A percentile compares a stretch with the other conserved stretches of the same genome.
These are phyloP conservation scores for Nebria brevicollis DNA, from an alignment of 2,888 invertebrate genomes.

Conservation along the genomic window DNA sequence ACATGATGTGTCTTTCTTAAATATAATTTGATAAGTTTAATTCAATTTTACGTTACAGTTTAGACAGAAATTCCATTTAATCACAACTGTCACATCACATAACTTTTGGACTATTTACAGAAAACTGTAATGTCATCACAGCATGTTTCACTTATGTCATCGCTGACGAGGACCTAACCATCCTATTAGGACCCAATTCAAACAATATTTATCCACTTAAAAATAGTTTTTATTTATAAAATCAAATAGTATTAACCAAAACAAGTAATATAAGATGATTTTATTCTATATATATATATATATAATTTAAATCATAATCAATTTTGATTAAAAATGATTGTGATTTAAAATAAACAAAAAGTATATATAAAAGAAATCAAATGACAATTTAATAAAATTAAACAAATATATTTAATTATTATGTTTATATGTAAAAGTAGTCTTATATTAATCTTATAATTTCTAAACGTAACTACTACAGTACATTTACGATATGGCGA, in stretches of 20 bases:
- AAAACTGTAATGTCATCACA: conserved; percentile 39
- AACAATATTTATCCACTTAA: not conserved
- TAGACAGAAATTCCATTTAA: conserved; percentile 30
- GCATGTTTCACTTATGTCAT: not conserved
- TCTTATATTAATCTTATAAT: not conserved
- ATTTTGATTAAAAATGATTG: not conserved
- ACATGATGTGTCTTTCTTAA: conserved; percentile 31
- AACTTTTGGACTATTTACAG: conserved; percentile 22
- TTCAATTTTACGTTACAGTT: conserved; percentile 25
- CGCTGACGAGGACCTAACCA: not conserved
- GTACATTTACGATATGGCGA: not conserved
- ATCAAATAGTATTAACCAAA: not conserved
- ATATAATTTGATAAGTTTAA: conserved; percentile 31
- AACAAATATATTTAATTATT: too few relatives aligned
- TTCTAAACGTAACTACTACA: not conserved
- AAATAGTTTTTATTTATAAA: not conserved
- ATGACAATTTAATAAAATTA: too few relatives aligned
- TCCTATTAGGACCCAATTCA: too few relatives aligned
- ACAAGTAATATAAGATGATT: not conserved
- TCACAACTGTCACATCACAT: conserved; percentile 40
- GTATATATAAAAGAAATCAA: not conserved
- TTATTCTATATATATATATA: not conserved
- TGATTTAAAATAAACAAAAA: not conserved
- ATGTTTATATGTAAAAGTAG: not conserved
- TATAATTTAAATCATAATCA: not conserved